These are phyloP conservation scores for Stegodyphus dumicola DNA, from an alignment of 1,140 invertebrate genomes.

Conservation along the genomic window DNA sequence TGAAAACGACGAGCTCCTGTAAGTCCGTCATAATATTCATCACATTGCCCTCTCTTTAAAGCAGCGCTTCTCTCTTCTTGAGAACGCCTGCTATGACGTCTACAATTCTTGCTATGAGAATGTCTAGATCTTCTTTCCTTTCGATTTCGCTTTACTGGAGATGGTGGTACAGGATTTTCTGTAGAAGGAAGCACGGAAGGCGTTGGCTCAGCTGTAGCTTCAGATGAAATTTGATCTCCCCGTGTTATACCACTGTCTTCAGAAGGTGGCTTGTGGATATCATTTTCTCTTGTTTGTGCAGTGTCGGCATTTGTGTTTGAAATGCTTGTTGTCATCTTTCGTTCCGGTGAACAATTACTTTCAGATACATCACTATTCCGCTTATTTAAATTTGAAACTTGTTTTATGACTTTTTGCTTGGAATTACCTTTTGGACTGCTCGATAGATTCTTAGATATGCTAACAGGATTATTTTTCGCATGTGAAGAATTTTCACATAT, in stretches of 20 bases:
- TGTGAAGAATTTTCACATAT: too few relatives aligned
- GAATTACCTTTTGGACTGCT: too few relatives aligned
- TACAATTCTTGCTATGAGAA: conserved; percentile 6
- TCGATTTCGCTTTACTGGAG: conserved; percentile 3
- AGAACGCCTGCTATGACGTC: background rate
- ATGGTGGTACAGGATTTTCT: background rate
- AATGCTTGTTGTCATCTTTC: background rate
- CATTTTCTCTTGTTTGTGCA: background rate
- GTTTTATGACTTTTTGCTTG: too few relatives aligned
- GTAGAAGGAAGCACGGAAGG: background rate
- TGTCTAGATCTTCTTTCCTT: conserved; percentile 5
- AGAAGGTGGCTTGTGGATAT: background rate
- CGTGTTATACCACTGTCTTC: conserved; percentile 58
- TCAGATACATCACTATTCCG: too few relatives aligned
- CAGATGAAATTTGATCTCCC: conserved; percentile 50
- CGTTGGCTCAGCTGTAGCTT: background rate
- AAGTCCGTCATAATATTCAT: conserved; percentile 47
- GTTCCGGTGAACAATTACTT: background rate
- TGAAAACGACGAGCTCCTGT: background rate
- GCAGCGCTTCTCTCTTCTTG: background rate
- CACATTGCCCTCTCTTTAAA: conserved; percentile 9
- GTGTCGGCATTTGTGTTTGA: background rate
- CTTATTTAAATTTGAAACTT: too few relatives aligned
- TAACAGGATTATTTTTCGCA: too few relatives aligned
- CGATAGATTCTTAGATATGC: too few relatives aligned